Evolutionary conservation across 2,888 invertebrate species (phyloP), one percentile per base, ranked within the genome.

Genomic region (Mythimna lalbum): DNA sequence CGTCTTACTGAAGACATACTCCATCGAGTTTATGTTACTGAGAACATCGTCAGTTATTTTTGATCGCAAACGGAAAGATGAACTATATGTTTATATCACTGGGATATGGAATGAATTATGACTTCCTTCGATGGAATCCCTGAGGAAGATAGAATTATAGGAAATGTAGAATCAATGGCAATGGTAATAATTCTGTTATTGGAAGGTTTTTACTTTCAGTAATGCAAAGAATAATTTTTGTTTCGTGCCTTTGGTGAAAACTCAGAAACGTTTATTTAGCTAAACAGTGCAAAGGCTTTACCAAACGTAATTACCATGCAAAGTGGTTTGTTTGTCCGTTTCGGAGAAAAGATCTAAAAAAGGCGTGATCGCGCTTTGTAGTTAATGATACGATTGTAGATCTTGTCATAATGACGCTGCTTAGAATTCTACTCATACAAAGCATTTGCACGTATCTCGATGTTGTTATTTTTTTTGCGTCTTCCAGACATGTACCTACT

Each of bases 11-110:
- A 63, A 63, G 70, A 19, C 47, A 39, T 61, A 64, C 63, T 52
- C 55, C 63, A 76, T n/a, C 17, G 36, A 53, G 63, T 77, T 78
- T 64, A 78, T 66, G 27, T 79, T 74, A 67, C 63, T 65, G 68
- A 19, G 43, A 52, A 72, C 53, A 69, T 75, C 73, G 63, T 63
- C 76, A 78, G 75, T 72, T 82, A 82, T 82, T 80, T 78, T 76
- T 69, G 80, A 74, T 78, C 69, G 52, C 73, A 52, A 75, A 73
- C 74, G 70, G 75, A 78, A 77, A 80, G 69, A 80, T 72, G 78
- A 72, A 77, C 66, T 76, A 70, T 77, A 65, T 78, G 73, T 82
- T 78, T 72, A 82, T 72, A 73, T 68, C 65, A 65, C 55, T 64
- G 56, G 70, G 61, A 70, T 70, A 39, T 64, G 47, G 73, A 73